These are phyloP conservation scores for Eupithecia insigniata DNA, from an alignment of 2,888 invertebrate species.

Conservation along the genomic window DNA sequence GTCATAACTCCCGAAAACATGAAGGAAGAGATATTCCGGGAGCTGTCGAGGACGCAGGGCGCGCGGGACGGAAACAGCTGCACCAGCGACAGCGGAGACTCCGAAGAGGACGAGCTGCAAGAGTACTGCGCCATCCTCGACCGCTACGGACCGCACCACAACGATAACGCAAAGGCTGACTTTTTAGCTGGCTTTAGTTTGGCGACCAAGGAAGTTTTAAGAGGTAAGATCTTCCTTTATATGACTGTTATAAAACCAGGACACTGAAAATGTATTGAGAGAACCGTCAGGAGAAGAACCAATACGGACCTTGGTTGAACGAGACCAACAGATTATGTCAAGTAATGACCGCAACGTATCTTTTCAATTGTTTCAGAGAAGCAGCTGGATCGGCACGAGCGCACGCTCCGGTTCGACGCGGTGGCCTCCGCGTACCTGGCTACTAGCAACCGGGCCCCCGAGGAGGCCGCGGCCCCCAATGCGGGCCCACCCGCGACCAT, in stretches of 20 bases:
- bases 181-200: conserved; percentile 86
- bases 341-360: background rate
- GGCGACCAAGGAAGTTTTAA: conserved; percentile 84
- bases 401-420: conserved; percentile 77
- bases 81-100: conserved; percentile 79
- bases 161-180: conserved; percentile 78
- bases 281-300: background rate
- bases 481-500: background rate
- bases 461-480: conserved; percentile 52
- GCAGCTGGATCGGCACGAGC: conserved; percentile 86
- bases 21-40: conserved; percentile 71
- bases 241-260: background rate
- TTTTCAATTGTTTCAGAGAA: conserved; percentile 61
- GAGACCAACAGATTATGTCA: background rate
- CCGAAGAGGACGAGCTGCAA: conserved; percentile 78
- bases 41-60: conserved; percentile 63
- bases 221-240: conserved; percentile 81
- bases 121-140: conserved; percentile 82
- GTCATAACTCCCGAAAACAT: conserved; percentile 76
- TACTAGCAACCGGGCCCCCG: conserved; percentile 65
- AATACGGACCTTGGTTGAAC: background rate
- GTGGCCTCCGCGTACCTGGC: conserved; percentile 80
- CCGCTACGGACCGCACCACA: conserved; percentile 70
- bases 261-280: background rate
- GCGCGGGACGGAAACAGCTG: conserved; percentile 67